Percentiles rank a stretch among this genome's conserved stretches.
phyloP scores from a whole-genome alignment of 2,888 invertebrate genomes.

The Alloplasta piceator region DNA sequence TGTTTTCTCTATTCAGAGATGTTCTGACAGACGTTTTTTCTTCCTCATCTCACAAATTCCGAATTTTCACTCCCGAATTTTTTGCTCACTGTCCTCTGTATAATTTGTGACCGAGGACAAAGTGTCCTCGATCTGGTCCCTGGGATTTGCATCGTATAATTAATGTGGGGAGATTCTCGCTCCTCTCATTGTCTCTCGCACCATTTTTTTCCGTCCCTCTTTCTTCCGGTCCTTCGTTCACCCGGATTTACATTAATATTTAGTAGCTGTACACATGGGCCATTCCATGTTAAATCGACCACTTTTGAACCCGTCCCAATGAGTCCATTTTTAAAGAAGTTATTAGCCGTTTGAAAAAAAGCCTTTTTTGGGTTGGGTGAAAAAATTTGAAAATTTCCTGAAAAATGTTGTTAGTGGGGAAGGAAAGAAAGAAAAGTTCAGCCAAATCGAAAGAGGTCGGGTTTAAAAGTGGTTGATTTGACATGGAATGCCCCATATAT shows the following conservation, averaged over 20 bases:
- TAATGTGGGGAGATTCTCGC: conserved; percentile 57
- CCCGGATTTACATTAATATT: conserved; percentile 62
- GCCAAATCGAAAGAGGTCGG: too few species aligned
- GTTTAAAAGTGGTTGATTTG: too few species aligned
- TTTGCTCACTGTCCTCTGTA: conserved; percentile 10
- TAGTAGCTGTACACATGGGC: conserved; percentile 28
- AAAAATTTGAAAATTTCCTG: too few species aligned
- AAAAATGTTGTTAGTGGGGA: too few species aligned
- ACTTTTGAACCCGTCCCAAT: too few species aligned
- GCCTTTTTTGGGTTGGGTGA: too few species aligned
- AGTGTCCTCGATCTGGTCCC: conserved; percentile 14
- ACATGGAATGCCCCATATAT: too few species aligned
- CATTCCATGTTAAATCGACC: too few species aligned
- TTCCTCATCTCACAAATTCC: conserved; percentile 14
- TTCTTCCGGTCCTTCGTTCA: conserved; percentile 19
- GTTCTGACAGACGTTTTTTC: neutral
- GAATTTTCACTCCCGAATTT: conserved; percentile 34
- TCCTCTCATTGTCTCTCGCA: conserved; percentile 31
- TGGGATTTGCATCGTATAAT: conserved; percentile 72
- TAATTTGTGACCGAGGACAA: conserved; percentile 23
- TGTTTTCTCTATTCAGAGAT: neutral
- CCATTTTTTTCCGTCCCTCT: conserved; percentile 22
- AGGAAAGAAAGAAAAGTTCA: too few species aligned
- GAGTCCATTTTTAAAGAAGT: too few species aligned
- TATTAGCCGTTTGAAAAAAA: too few species aligned